Conservation (phyloP, 1,140 invertebrate genomes). For the Formica selysi region DNA sequence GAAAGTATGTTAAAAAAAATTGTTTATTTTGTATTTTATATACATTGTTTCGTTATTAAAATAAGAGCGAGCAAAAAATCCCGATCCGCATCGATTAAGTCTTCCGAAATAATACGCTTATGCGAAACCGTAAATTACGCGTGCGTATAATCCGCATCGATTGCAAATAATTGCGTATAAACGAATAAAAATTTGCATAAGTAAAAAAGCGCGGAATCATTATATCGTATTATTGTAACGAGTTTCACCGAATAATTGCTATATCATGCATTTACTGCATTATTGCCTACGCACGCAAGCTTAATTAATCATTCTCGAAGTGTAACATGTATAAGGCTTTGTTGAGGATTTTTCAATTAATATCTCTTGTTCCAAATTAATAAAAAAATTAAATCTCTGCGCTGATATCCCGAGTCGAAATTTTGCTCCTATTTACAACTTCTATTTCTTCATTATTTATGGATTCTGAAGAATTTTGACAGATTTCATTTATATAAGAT, state of each 20-base stretch:
- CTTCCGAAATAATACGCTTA: conserved; percentile 14
- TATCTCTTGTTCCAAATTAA: conserved; percentile 55
- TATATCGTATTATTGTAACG: conserved; percentile 5
- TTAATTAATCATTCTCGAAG: conserved; percentile 55
- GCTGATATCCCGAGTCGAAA: neutral
- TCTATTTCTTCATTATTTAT: too few relatives aligned
- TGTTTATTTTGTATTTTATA: neutral
- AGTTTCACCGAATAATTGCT: conserved; percentile 55
- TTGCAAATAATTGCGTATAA: conserved; percentile 50
- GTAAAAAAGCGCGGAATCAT: conserved; percentile 26
- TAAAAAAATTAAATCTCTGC: conserved; percentile 51
- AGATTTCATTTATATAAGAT: too few relatives aligned
- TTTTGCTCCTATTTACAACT: too few relatives aligned
- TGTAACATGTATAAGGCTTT: conserved; percentile 5
- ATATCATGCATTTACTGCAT: conserved; percentile 56
- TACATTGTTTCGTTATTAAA: neutral
- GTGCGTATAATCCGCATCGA: neutral
- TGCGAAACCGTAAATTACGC: neutral
- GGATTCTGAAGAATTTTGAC: too few relatives aligned
- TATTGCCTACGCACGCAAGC: conserved; percentile 58
- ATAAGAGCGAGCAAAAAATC: neutral
- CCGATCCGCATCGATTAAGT: neutral
- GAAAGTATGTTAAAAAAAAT: conserved; percentile 1
- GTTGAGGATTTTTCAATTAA: conserved; percentile 47
- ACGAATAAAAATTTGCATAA: conserved; percentile 1